Percentiles rank a stretch among this genome's conserved stretches.
Conservation (phyloP, 2,888 invertebrate species). For the Ornithoptera priamus region DNA sequence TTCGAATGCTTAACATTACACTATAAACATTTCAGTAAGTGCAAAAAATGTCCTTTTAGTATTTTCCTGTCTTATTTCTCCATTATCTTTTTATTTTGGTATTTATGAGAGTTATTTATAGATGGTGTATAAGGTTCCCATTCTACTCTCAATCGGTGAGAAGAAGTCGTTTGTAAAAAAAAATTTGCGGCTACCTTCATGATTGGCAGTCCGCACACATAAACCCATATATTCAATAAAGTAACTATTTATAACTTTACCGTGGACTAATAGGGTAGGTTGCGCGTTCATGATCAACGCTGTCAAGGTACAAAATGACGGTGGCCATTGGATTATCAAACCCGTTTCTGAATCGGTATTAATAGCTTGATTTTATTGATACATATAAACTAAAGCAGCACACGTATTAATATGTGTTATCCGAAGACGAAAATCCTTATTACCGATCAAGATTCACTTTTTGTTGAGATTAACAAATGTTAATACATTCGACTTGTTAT, state of each 20-base stretch:
- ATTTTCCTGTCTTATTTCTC: background rate
- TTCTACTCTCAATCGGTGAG: slow-evolving; percentile 29
- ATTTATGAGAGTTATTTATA: slow-evolving; percentile 38
- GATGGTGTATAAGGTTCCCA: slow-evolving; percentile 6
- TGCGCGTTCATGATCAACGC: slow-evolving; percentile 43
- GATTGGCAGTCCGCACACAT: slow-evolving; percentile 27
- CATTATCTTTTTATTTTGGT: slow-evolving; percentile 11
- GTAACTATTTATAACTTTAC: slow-evolving; percentile 32
- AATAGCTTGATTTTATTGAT: slow-evolving; percentile 20
- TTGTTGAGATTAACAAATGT: slow-evolving; percentile 7
- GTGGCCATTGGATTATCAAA: slow-evolving; percentile 43
- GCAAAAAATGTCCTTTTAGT: slow-evolving; percentile 1
- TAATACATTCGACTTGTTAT: slow-evolving; percentile 6
- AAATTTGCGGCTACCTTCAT: slow-evolving; percentile 27
- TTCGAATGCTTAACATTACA: background rate
- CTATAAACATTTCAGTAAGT: slow-evolving; percentile 13
- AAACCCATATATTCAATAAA: slow-evolving; percentile 30
- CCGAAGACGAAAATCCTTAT: slow-evolving; percentile 15
- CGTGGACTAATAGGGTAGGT: slow-evolving; percentile 46
- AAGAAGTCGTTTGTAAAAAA: slow-evolving; percentile 29
- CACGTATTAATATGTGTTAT: slow-evolving; percentile 17
- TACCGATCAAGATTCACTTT: slow-evolving; percentile 17
- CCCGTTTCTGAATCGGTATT: slow-evolving; percentile 25
- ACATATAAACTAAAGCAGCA: slow-evolving; percentile 14
- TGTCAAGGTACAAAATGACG: slow-evolving; percentile 34